These are phyloP conservation scores for Liparis tanakae DNA, from an alignment of 2,797 vertebrate species.

Conservation along the genomic window DNA sequence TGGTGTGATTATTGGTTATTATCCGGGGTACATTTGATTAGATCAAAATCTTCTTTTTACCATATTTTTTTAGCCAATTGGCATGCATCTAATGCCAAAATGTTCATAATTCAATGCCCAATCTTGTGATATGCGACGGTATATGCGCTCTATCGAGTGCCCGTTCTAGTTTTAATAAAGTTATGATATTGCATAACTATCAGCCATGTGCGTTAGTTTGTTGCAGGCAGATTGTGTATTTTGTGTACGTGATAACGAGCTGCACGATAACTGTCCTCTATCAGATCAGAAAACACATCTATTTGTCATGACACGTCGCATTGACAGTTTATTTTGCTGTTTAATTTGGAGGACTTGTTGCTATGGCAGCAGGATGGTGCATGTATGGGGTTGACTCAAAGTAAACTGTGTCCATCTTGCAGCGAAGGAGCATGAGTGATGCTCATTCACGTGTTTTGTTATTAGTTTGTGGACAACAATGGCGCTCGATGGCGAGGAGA, in stretches of 20 bases:
- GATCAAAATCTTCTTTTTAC: too few relatives aligned
- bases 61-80: too few relatives aligned
- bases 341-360: not conserved
- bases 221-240: not conserved
- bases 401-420: not conserved
- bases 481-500: not conserved
- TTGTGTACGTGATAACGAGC: not conserved
- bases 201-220: too few relatives aligned
- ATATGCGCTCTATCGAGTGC: too few relatives aligned
- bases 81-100: too few relatives aligned
- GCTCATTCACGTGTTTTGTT: not conserved
- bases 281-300: not conserved
- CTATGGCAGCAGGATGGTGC: not conserved
- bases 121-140: too few relatives aligned
- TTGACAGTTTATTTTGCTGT: not conserved
- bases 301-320: not conserved
- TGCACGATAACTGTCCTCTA: not conserved
- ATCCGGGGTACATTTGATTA: too few relatives aligned
- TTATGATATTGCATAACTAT: not conserved
- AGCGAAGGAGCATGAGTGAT: not conserved
- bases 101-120: too few relatives aligned
- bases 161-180: too few relatives aligned
- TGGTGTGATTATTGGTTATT: too few relatives aligned
- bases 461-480: not conserved
- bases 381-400: not conserved